A percentile compares a stretch with the other conserved stretches of the same genome.
These are phyloP conservation scores for Tretioscincus oriximinensis DNA, from an alignment of 2,113 vertebrate genomes.

Conservation along the genomic window DNA sequence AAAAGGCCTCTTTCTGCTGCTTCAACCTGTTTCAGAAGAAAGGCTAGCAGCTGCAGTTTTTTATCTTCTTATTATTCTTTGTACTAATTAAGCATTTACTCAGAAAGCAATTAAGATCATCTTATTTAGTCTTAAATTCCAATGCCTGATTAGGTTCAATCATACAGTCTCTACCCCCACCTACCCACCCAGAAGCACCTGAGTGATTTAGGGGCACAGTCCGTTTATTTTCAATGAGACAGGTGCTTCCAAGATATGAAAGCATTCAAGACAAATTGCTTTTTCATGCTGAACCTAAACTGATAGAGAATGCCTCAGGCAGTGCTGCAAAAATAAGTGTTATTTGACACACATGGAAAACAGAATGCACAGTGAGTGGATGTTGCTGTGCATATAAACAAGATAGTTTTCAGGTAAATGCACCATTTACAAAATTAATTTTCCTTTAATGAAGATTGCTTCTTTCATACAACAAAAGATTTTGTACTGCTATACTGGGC, in stretches of 20 bases:
- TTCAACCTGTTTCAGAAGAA: not conserved
- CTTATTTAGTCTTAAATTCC: constrained; percentile 19
- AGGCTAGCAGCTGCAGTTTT: not conserved
- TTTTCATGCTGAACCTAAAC: not conserved
- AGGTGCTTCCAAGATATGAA: not conserved
- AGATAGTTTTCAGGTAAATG: not conserved
- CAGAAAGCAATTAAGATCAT: constrained; percentile 19
- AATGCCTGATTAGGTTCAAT: constrained; percentile 18
- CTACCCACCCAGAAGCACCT: not conserved
- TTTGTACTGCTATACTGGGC: not conserved
- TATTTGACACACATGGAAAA: not conserved
- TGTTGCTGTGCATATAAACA: not conserved
- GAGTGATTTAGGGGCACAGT: constrained; percentile 7
- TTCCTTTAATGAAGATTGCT: not conserved
- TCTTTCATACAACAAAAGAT: not conserved
- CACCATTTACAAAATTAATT: not conserved
- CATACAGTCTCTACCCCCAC: not conserved
- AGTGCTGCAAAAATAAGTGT: not conserved
- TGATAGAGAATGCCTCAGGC: not conserved
- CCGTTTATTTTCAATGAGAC: constrained; percentile 16
- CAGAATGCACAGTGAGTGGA: not conserved
- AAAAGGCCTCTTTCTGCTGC: not conserved
- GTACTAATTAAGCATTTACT: constrained; percentile 16
- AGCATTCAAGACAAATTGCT: not conserved
- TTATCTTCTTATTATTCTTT: not conserved